These are phyloP conservation scores for Enteromius fasciolatus DNA, from an alignment of 2,797 vertebrate species.

Conservation along the genomic window DNA sequence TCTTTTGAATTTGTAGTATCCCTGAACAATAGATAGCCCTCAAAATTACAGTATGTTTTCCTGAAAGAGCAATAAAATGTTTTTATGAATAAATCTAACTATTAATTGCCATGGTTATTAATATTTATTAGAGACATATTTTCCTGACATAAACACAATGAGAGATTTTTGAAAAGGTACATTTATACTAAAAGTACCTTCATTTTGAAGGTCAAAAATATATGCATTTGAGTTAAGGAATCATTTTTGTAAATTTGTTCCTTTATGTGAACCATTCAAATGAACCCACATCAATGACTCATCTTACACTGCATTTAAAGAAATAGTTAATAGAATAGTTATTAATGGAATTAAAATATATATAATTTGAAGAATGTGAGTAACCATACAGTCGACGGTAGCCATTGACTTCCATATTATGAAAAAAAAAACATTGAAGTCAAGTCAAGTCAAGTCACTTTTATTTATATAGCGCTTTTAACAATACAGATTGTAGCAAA, in stretches of 20 bases:
- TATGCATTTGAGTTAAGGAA: neutral
- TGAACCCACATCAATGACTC: neutral
- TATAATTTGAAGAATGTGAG: neutral
- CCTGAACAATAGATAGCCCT: neutral
- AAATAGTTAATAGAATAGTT: too few species aligned
- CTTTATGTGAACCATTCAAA: neutral
- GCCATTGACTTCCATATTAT: too few species aligned
- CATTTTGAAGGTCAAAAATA: neutral
- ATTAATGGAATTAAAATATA: too few species aligned
- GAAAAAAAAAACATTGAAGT: neutral
- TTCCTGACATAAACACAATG: neutral
- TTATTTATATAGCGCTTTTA: too few species aligned
- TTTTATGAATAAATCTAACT: conserved; percentile 11
- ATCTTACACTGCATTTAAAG: neutral
- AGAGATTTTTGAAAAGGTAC: neutral
- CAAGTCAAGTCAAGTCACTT: neutral
- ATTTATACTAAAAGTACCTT: neutral
- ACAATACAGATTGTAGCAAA: too few species aligned
- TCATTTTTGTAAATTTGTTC: neutral
- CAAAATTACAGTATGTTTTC: neutral
- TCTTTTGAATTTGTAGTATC: neutral
- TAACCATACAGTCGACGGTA: neutral
- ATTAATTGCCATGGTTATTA: neutral
- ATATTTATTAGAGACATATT: neutral
- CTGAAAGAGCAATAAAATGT: neutral